These are phyloP conservation scores for Sciurus vulgaris DNA, from an alignment of 2,797 vertebrate genomes.

Conservation along the genomic window DNA sequence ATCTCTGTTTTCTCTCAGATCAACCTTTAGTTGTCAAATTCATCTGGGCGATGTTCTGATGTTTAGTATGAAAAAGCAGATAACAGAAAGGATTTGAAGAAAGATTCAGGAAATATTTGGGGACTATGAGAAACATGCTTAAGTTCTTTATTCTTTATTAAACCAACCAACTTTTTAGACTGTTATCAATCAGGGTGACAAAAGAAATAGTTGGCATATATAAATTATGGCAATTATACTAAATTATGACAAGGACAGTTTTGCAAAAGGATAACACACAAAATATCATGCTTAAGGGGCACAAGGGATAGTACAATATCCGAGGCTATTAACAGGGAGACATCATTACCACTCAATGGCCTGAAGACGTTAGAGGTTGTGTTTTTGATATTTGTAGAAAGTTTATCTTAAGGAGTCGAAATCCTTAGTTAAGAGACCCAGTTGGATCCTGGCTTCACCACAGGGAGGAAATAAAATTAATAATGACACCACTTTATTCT, in stretches of 20 bases:
- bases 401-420: not conserved
- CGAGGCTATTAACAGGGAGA: not conserved
- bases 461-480: not conserved
- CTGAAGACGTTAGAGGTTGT: not conserved
- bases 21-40: not conserved
- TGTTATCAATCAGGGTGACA: not conserved
- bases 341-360: accelerated
- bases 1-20: not conserved
- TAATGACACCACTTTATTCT: not conserved
- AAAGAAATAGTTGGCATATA: not conserved
- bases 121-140: not conserved
- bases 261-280: not conserved
- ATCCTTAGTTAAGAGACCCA: not conserved
- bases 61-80: not conserved
- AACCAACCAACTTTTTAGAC: not conserved
- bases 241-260: not conserved
- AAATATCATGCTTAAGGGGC: not conserved
- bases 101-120: not conserved
- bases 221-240: not conserved
- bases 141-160: not conserved
- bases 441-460: not conserved
- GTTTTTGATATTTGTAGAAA: not conserved
- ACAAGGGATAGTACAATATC: not conserved
- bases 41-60: not conserved
- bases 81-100: not conserved